Evolutionary conservation across 2,113 vertebrate species (phyloP), one percentile per base, ranked within the genome.

Genomic region (Siniperca knerii): DNA sequence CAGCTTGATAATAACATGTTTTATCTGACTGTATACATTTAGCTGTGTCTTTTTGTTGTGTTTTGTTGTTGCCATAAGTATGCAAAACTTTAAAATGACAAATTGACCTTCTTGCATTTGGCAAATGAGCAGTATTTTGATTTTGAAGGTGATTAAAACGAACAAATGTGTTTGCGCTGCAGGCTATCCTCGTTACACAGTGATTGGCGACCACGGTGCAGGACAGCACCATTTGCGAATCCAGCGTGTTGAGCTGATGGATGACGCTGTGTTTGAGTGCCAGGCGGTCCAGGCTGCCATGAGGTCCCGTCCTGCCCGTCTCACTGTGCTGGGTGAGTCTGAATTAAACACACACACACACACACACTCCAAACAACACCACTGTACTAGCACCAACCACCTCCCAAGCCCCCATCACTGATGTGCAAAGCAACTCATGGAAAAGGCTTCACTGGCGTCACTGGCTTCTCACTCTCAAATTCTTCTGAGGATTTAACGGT

Each of bases 121-220:
- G 57, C 64, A 55, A 74, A 29, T 67, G 35, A 60, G 61, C 37
- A 42, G 6, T 46, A 20, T 79, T 85, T 40, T 40, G 13, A 75
- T 67, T 81, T 65, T 58, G 55, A 65, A 57, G 37, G 62, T 66
- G 71, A 55, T 76, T 83, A 57, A 79, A 82, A 62, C 21, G 64
- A 78, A 54, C 75, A 64, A 81, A 69, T 90, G 77, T 91, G 48
- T 87, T 89, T 92, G 69, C 61, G 29, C 37, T 79, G 40, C 95
- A 99, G 98, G 98, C 75, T 99, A 99, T 21, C 98, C 98, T 0
- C 98, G 98, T 50, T 99, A 99, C 86, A 96, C 98, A 71, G 98
- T 99, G 16, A 97, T 98, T 82, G 98, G 98, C 18, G 98, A 99
- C 94, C 98, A 98, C 23, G 94, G 96, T 15, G 97, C 97, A 0